Evolutionary conservation across 92 coral and sea anemone genomes (phyloP).

Genomic region (Siderastrea siderea): DNA sequence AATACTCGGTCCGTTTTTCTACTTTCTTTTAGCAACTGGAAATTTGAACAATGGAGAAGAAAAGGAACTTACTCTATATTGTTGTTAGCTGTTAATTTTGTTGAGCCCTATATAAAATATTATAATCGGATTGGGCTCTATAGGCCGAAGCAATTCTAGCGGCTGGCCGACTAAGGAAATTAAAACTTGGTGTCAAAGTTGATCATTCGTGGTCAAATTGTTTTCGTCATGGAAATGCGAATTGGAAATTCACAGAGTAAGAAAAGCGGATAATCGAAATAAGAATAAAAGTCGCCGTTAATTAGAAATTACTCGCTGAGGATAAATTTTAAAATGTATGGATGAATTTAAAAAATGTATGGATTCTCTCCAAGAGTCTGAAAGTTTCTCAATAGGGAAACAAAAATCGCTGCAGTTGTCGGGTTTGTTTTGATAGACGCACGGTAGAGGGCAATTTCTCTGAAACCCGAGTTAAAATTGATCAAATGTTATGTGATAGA

Average conservation of each 20-base stretch:
- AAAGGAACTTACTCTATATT: no score
- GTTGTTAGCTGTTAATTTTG: no score
- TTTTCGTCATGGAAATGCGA: not conserved
- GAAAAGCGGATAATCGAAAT: not conserved
- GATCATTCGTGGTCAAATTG: no score
- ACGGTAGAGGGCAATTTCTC: not conserved
- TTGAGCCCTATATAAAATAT: no score
- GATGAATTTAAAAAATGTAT: no score
- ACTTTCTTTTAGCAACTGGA: no score
- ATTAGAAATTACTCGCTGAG: not conserved
- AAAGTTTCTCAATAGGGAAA: not conserved
- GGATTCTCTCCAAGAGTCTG: not conserved
- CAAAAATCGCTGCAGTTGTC: not conserved
- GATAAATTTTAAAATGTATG: not conserved
- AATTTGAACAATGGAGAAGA: no score
- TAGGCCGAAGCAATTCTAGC: no score
- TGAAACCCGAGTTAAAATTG: not conserved
- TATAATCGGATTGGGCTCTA: no score
- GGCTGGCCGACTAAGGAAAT: no score
- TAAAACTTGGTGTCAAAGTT: no score
- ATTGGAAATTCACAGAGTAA: not conserved
- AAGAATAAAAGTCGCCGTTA: not conserved
- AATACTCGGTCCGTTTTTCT: no score
- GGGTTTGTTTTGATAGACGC: conserved; percentile 10
- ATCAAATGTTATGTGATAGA: not conserved